Conservation (phyloP, 2,113 vertebrate species). For the Tursiops truncatus region DNA sequence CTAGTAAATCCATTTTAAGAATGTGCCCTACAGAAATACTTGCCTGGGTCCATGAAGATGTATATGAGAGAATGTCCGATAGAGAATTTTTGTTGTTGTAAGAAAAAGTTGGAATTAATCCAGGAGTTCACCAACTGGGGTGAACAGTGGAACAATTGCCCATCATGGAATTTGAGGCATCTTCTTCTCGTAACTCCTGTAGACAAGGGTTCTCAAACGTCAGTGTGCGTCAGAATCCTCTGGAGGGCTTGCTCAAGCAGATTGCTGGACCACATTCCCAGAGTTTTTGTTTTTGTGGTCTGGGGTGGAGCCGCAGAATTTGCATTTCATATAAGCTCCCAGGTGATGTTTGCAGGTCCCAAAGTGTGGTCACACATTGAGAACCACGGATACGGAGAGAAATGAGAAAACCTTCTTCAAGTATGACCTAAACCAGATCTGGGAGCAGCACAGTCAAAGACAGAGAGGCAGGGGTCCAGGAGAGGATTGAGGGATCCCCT, state of each 20-base stretch:
- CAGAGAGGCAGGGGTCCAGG: neutral
- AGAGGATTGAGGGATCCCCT: rapidly evolving
- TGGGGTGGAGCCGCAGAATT: neutral
- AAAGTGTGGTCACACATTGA: neutral
- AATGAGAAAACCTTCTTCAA: neutral
- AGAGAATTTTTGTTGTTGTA: neutral
- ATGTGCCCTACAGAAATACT: neutral
- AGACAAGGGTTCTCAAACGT: neutral
- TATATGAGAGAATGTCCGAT: neutral
- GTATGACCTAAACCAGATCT: neutral
- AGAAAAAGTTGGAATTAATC: neutral
- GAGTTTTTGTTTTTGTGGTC: neutral
- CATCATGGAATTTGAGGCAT: neutral
- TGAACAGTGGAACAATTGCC: neutral
- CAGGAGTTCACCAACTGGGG: neutral
- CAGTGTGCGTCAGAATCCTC: neutral
- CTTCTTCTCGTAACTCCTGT: neutral
- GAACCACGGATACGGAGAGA: neutral
- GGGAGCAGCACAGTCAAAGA: neutral
- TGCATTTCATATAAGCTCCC: slow-evolving; percentile 1
- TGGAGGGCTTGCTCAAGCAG: neutral
- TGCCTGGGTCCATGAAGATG: neutral
- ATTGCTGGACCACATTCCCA: neutral
- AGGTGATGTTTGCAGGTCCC: neutral
- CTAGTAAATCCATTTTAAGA: neutral